phyloP scores from a whole-genome alignment of 2,113 vertebrate species.

The Dissostichus mawsoni region DNA sequence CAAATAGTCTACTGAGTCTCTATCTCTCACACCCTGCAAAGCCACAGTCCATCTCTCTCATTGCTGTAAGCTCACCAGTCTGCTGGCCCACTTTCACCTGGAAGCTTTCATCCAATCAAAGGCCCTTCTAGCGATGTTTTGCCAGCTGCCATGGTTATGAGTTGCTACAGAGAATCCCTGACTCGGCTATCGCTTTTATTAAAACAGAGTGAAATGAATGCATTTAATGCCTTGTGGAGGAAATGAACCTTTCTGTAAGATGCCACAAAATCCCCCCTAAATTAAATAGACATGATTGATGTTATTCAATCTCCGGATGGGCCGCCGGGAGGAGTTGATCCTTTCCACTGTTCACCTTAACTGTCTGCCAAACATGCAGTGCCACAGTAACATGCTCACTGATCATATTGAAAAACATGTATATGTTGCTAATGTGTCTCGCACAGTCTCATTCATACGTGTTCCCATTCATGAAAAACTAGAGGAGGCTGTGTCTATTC shows the following conservation, averaged over 20 bases:
- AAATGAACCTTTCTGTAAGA: constrained; percentile 70
- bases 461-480: constrained; percentile 62
- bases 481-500: constrained; percentile 13
- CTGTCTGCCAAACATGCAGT: constrained; percentile 50
- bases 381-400: constrained; percentile 56
- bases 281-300: constrained; percentile 72
- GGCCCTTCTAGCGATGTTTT: constrained; percentile 29
- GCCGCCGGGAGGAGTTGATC: constrained; percentile 45
- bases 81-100: constrained; percentile 72
- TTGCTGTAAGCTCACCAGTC: constrained; percentile 67
- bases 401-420: constrained; percentile 61
- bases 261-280: constrained; percentile 67
- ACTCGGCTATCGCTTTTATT: constrained; percentile 71
- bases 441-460: constrained; percentile 60
- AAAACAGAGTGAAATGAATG: constrained; percentile 62
- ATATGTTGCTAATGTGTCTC: constrained; percentile 58
- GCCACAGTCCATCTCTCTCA: constrained; percentile 65
- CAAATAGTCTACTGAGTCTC: constrained; percentile 29
- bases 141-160: constrained; percentile 62
- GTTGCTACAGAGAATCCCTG: constrained; percentile 48
- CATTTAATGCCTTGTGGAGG: constrained; percentile 66
- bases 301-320: constrained; percentile 68
- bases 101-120: constrained; percentile 73
- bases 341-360: constrained; percentile 58
- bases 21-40: constrained; percentile 44